Evolutionary conservation across 2,113 vertebrate species (phyloP).

Genomic region (Trachemys scripta): DNA sequence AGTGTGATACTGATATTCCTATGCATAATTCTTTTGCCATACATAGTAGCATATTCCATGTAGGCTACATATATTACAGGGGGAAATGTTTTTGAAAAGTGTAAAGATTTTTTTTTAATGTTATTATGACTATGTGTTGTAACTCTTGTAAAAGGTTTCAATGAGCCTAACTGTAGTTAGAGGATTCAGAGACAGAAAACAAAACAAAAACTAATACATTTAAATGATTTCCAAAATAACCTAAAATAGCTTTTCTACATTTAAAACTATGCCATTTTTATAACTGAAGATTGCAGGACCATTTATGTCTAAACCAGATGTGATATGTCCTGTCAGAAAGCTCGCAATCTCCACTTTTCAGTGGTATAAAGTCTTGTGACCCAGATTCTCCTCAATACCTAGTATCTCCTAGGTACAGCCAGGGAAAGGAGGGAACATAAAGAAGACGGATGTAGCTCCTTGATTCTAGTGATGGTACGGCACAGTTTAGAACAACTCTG

Average conservation of each 20-base stretch:
- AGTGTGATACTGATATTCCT: neutral
- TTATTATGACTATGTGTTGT: neutral
- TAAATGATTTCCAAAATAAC: neutral
- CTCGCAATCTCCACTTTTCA: neutral
- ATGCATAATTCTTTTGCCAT: neutral
- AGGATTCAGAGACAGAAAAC: neutral
- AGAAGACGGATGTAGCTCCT: neutral
- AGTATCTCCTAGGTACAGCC: rapidly evolving
- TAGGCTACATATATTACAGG: rapidly evolving
- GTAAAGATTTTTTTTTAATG: neutral
- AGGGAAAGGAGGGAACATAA: rapidly evolving
- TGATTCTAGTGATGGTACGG: neutral
- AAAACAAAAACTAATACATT: rapidly evolving
- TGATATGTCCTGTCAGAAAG: neutral
- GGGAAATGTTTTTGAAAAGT: neutral
- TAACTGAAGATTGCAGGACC: rapidly evolving
- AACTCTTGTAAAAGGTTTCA: rapidly evolving
- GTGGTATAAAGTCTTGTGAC: neutral
- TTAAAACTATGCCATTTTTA: rapidly evolving
- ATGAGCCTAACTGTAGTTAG: neutral
- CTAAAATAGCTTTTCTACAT: neutral
- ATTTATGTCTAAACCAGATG: neutral
- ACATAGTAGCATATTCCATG: too few species aligned
- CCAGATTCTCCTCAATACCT: rapidly evolving
- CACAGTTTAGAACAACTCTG: too few species aligned